Evolutionary conservation across 1,140 invertebrate genomes (phyloP).

Genomic region (Atopsyche davidsoni): DNA sequence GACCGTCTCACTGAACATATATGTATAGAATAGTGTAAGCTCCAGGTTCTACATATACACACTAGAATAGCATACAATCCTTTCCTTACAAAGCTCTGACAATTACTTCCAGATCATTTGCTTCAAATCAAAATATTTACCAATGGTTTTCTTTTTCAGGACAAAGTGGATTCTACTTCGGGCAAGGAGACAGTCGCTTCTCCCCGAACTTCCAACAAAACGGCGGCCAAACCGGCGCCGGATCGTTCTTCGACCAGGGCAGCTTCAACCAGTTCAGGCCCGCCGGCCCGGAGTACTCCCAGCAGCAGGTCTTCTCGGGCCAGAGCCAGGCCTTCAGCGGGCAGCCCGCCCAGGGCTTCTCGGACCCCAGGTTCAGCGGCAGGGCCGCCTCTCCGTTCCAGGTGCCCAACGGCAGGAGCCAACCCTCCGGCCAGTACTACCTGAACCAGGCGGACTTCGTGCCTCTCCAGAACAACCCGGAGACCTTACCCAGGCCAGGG

Average conservation of each 20-base stretch:
- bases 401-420: constrained; percentile 43
- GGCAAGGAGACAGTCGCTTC: constrained; percentile 24
- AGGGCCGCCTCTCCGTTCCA: constrained; percentile 42
- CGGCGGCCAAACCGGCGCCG: constrained; percentile 1
- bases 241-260: constrained; percentile 22
- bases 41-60: no score
- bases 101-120: no score
- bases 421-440: constrained; percentile 41
- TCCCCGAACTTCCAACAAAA: constrained; percentile 17
- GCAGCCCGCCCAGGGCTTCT: constrained; percentile 15
- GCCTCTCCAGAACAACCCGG: constrained; percentile 1
- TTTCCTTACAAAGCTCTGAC: no score
- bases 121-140: no score
- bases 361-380: constrained; percentile 7
- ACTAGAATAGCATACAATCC: no score
- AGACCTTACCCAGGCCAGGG: constrained; percentile 21
- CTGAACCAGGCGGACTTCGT: constrained; percentile 44
- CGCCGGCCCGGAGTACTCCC: constrained; percentile 10
- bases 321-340: constrained; percentile 20
- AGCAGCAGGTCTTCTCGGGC: constrained; percentile 19
- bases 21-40: no score
- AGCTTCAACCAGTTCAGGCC: constrained; percentile 23
- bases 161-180: constrained; percentile 25
- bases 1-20: no score
- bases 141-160: constrained; percentile 25